Base-by-base conservation (phyloP, 2,113 vertebrate species). In the Physeter macrocephalus region DNA sequence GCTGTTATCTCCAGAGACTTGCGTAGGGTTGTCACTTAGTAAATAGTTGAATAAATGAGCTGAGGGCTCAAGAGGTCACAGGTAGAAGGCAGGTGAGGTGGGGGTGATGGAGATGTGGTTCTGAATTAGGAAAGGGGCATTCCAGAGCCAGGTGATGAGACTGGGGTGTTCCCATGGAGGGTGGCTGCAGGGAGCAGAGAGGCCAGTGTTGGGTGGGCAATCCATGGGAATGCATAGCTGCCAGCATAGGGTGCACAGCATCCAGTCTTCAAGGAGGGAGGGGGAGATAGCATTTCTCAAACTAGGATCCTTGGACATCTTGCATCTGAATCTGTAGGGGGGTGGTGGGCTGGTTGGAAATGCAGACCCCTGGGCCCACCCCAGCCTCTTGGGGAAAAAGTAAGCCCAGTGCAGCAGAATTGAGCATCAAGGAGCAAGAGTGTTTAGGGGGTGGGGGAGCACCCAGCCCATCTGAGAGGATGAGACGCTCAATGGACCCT, bases 1-100 rank as follows among this genome's bases (percentile, higher is more conserved):
- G 84, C 88, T 96, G 62, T 69, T 69, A 59, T 94, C 93, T 86
- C 62, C 64, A 92, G 67, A 69, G 25, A 62, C 96, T 94, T 62
- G 78, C 54, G 23, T 29, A 64, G 49, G 8, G 36, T 25, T 97
- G 46, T 75, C 87, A 46, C 34, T 92, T 74, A 93, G 77, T 69
- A 66, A 67, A 43, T 34, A 93, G 78, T 13, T 93, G 57, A 91
- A 59, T 93, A 97, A 94, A 78, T 94, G 31, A 93, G 29, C 62
- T 41, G 83, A 93, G 66, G 57, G 5, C 36, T 57, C 43, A 67
- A 41, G 72, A 92, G 46, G 77, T 82, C 91, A 92, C 41, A 96
- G 61, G 43, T 86, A 74, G 59, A 95, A 95, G 43, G 78, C 61
- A 92, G 83, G 64, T 62, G 25, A 71, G n/a, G 18, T 82, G 23